Evolutionary conservation across 2,888 invertebrate genomes (phyloP), one percentile per base, ranked within the genome.

Genomic region (Mesoligia furuncula): DNA sequence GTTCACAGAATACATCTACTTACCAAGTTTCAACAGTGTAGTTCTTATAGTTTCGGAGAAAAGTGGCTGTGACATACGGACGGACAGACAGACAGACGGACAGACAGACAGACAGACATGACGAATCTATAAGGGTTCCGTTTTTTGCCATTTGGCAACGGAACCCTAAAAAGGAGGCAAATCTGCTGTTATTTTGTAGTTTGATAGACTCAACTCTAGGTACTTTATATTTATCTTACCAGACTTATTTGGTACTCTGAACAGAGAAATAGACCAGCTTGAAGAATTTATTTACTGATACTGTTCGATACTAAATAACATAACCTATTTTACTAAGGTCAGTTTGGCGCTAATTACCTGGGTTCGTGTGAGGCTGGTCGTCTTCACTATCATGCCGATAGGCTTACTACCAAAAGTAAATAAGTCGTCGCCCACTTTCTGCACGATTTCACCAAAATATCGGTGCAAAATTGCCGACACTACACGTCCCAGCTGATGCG

Each of bases 381-480:
- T 95, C 86, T 97, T 97, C 15, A 97, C 95, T 74, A 99, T 98
- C 89, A 97, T 96, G 17, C 95, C 93, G 36, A 99, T 94, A 9
- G 98, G 97, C 91, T 98, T 98, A n/a, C 97, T 94, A 24, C 98
- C 98, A 92, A 97, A 97, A 80, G 97, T 97, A 90, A 98, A 98
- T 73, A 99, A 95, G 92, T 97, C 98, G 82, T 97, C 96, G 0
- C 98, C 98, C 11, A 99, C 98, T 91, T 97, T 96, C 91, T 98
- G 98, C 0, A 98, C 98, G 77, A 98, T 97, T 88, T 98, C 97
- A 31, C 99, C 99, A 93, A 98, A 99, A 93, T 98, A 98, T 93
- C 99, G 98, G 73, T 97, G 95, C 73, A 99, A 95, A 88, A 99
- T 97, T 77, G 97, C 97, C 1, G 98, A 98, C 87, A 98, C 97